These are phyloP conservation scores for Varecia variegata DNA, from an alignment of 2,797 vertebrate genomes.

Conservation along the genomic window DNA sequence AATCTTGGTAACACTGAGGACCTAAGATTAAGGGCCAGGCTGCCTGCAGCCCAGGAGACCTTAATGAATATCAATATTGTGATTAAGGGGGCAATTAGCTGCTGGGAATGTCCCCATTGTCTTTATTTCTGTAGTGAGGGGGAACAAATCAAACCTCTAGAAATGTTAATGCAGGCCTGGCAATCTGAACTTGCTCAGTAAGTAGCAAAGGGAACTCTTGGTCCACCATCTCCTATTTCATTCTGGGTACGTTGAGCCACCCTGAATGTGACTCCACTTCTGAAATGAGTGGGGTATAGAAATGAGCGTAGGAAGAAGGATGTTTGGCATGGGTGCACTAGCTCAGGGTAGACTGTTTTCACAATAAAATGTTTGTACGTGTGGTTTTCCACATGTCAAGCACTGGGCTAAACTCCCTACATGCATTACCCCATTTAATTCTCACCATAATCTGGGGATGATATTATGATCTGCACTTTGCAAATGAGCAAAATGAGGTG, in stretches of 20 bases:
- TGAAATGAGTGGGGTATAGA: not conserved
- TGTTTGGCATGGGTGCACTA: not conserved
- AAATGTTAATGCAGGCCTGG: not conserved
- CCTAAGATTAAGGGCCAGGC: not conserved
- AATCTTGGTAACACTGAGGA: not conserved
- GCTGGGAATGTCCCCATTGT: not conserved
- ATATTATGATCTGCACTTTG: not conserved
- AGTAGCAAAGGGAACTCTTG: not conserved
- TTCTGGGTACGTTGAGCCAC: not conserved
- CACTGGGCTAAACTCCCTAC: not conserved
- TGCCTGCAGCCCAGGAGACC: not conserved
- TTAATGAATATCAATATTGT: not conserved
- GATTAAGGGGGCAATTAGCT: not conserved
- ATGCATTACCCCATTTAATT: not conserved
- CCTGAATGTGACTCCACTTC: not conserved
- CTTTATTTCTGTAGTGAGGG: not conserved
- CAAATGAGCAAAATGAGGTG: not conserved
- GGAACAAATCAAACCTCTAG: not conserved
- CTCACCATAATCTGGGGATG: not conserved
- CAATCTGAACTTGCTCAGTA: not conserved
- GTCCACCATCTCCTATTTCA: not conserved
- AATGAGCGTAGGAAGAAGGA: not conserved
- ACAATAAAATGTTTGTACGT: not conserved
- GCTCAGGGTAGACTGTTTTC: not conserved
- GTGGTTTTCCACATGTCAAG: not conserved